phyloP scores from a whole-genome alignment of 2,113 vertebrate genomes.

The Petrocephalus microphthalmus region DNA sequence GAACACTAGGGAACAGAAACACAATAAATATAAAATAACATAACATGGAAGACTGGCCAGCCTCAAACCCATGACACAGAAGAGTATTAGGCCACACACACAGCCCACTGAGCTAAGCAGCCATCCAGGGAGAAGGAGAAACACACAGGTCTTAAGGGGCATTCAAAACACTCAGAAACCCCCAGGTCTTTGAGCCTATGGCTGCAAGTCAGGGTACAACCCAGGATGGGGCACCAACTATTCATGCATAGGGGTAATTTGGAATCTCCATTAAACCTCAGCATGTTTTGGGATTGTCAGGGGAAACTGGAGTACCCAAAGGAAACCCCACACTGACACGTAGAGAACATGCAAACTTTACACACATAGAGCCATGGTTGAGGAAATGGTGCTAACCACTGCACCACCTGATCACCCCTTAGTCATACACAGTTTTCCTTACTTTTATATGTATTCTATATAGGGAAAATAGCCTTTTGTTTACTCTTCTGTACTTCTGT shows the following conservation, averaged over 20 bases:
- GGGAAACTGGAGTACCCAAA: background rate
- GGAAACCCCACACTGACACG: too few relatives aligned
- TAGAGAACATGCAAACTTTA: background rate
- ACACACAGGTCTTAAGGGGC: too few relatives aligned
- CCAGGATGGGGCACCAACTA: background rate
- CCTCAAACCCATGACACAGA: too few relatives aligned
- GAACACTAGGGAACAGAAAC: too few relatives aligned
- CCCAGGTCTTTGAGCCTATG: too few relatives aligned
- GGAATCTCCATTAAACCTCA: background rate
- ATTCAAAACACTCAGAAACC: too few relatives aligned
- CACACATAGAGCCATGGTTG: background rate
- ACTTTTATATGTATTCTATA: background rate
- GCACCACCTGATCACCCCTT: background rate
- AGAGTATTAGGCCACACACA: too few relatives aligned
- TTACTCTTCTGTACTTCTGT: background rate
- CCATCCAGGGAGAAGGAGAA: too few relatives aligned
- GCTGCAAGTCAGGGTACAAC: too few relatives aligned
- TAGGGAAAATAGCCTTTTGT: background rate
- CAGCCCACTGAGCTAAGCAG: too few relatives aligned
- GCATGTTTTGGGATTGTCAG: background rate
- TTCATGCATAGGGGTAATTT: background rate
- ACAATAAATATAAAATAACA: too few relatives aligned
- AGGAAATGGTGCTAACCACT: background rate
- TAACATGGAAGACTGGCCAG: too few relatives aligned
- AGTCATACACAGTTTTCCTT: background rate